Percentiles rank a stretch among this genome's conserved stretches.
These are phyloP conservation scores for Drosophila acutilabella DNA, from an alignment of 2,888 invertebrate genomes.

Conservation along the genomic window DNA sequence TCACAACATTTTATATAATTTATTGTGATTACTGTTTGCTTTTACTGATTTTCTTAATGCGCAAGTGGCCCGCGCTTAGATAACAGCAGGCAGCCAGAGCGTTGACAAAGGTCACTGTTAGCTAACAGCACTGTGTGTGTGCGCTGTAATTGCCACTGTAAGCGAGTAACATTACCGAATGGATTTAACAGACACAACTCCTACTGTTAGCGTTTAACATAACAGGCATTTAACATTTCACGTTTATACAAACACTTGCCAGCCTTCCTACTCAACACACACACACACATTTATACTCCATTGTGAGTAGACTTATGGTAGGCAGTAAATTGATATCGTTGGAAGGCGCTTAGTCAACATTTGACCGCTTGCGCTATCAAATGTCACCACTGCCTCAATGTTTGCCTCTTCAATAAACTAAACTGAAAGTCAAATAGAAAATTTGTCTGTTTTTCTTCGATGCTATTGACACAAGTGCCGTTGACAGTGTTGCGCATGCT, in stretches of 20 bases:
- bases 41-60: slow-evolving; percentile 45
- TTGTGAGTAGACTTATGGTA: slow-evolving; percentile 11
- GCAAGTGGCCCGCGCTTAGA: slow-evolving; percentile 47
- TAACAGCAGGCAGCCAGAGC: slow-evolving; percentile 37
- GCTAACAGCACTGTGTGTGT: slow-evolving; percentile 12
- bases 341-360: slow-evolving; percentile 50
- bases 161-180: slow-evolving; percentile 11
- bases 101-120: slow-evolving; percentile 38
- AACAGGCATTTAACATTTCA: slow-evolving; percentile 1
- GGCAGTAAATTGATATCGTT: slow-evolving; percentile 48
- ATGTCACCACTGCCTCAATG: slow-evolving; percentile 61
- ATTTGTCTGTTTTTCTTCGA: slow-evolving; percentile 41
- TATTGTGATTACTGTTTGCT: slow-evolving; percentile 23
- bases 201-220: no score
- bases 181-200: no score
- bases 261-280: slow-evolving; percentile 47
- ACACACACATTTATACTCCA: slow-evolving; percentile 9
- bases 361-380: slow-evolving; percentile 76
- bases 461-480: slow-evolving; percentile 69
- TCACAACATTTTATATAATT: slow-evolving; percentile 58
- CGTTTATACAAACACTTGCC: slow-evolving; percentile 49
- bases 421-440: slow-evolving; percentile 68
- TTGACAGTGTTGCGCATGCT: slow-evolving; percentile 41
- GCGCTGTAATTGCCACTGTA: slow-evolving; percentile 26
- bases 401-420: slow-evolving; percentile 42